Evolutionary conservation across 2,797 vertebrate genomes (phyloP).

Genomic region (Pitangus sulphuratus): DNA sequence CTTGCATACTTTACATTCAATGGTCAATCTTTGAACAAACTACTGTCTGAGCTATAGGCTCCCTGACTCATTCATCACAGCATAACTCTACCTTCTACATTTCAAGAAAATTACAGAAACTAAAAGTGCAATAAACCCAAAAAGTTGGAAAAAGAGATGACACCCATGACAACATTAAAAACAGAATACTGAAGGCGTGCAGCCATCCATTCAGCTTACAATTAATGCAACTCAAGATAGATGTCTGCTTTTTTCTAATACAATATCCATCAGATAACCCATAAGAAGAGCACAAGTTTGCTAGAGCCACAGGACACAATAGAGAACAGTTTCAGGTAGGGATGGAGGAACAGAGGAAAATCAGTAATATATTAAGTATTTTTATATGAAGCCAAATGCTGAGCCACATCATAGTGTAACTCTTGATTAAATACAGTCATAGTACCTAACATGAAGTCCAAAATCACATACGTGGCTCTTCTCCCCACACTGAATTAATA

Average conservation of each 20-base stretch:
- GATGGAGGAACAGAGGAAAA: neutral
- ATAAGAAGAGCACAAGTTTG: neutral
- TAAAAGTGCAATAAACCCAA: constrained; percentile 75
- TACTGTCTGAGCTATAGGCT: constrained; percentile 73
- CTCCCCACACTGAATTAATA: neutral
- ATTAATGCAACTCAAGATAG: constrained; percentile 64
- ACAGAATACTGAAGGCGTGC: constrained; percentile 13
- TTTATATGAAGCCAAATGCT: neutral
- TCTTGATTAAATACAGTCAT: neutral
- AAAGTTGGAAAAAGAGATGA: constrained; percentile 75
- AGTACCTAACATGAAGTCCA: neutral
- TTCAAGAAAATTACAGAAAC: constrained; percentile 77
- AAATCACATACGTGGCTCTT: neutral
- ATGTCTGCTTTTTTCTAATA: constrained; percentile 36
- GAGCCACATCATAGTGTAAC: neutral
- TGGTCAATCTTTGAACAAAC: constrained; percentile 77
- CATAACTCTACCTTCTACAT: constrained; percentile 44
- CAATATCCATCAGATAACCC: neutral
- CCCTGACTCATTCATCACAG: constrained; percentile 68
- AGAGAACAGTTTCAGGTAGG: neutral
- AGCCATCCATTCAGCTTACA: constrained; percentile 61
- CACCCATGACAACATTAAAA: constrained; percentile 74
- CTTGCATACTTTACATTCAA: constrained; percentile 72
- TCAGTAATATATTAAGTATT: neutral
- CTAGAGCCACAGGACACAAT: neutral